phyloP scores from a whole-genome alignment of 2,797 vertebrate species.

The Gymnothorax reevesii region DNA sequence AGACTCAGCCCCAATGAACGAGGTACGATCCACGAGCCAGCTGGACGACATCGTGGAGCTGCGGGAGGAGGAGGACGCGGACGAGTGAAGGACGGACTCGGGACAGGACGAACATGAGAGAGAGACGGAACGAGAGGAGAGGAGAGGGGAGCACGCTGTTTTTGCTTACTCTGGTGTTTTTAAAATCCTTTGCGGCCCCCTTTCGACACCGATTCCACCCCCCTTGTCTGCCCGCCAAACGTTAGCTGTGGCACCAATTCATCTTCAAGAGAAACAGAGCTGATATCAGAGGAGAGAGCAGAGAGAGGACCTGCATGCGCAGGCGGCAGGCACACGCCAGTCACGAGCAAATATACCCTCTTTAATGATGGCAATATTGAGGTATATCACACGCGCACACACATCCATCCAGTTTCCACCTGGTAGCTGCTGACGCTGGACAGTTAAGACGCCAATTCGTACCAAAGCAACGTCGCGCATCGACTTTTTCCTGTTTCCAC shows the following conservation, averaged over 20 bases:
- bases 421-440: neutral
- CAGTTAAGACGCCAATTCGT: slow-evolving; percentile 12
- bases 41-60: slow-evolving; percentile 90
- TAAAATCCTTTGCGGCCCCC: neutral
- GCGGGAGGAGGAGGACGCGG: slow-evolving; percentile 80
- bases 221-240: neutral
- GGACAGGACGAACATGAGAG: slow-evolving; percentile 21
- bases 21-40: slow-evolving; percentile 79
- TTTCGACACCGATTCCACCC: neutral
- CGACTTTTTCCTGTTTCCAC: slow-evolving; percentile 6
- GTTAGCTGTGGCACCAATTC: slow-evolving; percentile 2
- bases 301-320: neutral
- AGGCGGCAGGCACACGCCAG: neutral
- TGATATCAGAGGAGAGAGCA: neutral
- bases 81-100: slow-evolving; percentile 49
- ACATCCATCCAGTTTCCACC: slow-evolving; percentile 7
- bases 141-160: neutral
- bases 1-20: slow-evolving; percentile 85
- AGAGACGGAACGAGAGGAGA: neutral
- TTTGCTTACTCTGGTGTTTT: neutral
- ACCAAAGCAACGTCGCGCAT: slow-evolving; percentile 23
- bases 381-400: neutral
- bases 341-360: neutral
- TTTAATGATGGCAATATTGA: neutral
- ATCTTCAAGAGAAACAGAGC: neutral